These are phyloP conservation scores for Marasmarcha lunaedactyla DNA, from an alignment of 2,888 invertebrate genomes.

Conservation along the genomic window DNA sequence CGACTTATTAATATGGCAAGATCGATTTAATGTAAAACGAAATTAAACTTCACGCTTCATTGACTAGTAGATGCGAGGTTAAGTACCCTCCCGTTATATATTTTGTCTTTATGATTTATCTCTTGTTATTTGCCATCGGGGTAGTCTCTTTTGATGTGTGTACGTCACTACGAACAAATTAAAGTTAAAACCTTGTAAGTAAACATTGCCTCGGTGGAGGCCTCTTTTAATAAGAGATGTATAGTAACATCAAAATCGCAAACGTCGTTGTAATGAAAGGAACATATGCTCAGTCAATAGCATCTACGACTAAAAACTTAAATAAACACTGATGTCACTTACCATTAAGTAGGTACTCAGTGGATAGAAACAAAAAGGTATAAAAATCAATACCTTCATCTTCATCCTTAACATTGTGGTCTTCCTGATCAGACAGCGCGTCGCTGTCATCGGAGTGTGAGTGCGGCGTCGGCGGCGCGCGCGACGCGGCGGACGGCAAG, in stretches of 20 bases:
- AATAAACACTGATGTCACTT: no score
- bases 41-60: conserved; percentile 4
- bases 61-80: not conserved
- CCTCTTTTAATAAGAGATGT: no score
- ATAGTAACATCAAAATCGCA: no score
- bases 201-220: no score
- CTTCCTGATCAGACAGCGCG: conserved; percentile 88
- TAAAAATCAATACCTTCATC: conserved; percentile 85
- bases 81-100: not conserved
- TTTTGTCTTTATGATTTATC: not conserved
- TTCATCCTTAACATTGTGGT: conserved; percentile 86
- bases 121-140: not conserved
- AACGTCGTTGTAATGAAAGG: no score
- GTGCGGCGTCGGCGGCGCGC: conserved; percentile 71
- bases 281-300: no score
- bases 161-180: no score
- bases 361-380: no score
- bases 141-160: no score
- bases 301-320: no score
- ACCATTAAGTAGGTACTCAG: no score
- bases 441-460: conserved; percentile 86
- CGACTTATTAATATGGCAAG: conserved; percentile 22
- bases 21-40: conserved; percentile 8
- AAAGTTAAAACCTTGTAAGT: no score
- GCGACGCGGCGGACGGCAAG: conserved; percentile 61